phyloP scores from a whole-genome alignment of 1,140 invertebrate species.

The Lysiphlebus fabarum region DNA sequence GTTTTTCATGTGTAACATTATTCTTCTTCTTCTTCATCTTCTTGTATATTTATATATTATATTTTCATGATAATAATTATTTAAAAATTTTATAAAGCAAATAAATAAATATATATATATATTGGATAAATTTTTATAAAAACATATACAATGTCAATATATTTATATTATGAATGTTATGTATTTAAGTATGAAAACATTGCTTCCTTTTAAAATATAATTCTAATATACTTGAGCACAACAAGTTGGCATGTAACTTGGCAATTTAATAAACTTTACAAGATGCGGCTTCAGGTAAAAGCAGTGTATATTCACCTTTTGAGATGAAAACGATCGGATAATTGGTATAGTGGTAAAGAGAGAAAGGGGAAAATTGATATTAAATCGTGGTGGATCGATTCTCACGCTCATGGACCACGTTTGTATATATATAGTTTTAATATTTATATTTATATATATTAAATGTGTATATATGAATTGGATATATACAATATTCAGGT shows the following conservation, averaged over 20 bases:
- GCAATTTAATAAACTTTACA: constrained; percentile 27
- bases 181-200: neutral
- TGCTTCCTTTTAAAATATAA: constrained; percentile 16
- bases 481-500: neutral
- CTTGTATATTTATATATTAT: no score
- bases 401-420: constrained; percentile 19
- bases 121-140: no score
- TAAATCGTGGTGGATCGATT: constrained; percentile 24
- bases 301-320: constrained; percentile 11
- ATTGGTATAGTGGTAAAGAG: constrained; percentile 20
- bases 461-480: constrained; percentile 1
- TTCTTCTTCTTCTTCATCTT: no score
- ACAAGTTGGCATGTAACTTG: constrained; percentile 5
- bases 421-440: constrained; percentile 12
- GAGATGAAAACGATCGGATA: constrained; percentile 24
- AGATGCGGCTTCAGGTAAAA: constrained; percentile 20
- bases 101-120: no score
- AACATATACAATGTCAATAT: neutral
- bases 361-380: constrained; percentile 12
- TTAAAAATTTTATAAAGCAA: no score
- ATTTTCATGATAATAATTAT: no score
- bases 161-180: neutral
- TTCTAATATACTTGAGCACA: constrained; percentile 11
- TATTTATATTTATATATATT: constrained; percentile 12
- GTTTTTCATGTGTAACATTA: no score